phyloP scores from a whole-genome alignment of 2,888 invertebrate species.

The Pseudococcus jackbeardsleyi region DNA sequence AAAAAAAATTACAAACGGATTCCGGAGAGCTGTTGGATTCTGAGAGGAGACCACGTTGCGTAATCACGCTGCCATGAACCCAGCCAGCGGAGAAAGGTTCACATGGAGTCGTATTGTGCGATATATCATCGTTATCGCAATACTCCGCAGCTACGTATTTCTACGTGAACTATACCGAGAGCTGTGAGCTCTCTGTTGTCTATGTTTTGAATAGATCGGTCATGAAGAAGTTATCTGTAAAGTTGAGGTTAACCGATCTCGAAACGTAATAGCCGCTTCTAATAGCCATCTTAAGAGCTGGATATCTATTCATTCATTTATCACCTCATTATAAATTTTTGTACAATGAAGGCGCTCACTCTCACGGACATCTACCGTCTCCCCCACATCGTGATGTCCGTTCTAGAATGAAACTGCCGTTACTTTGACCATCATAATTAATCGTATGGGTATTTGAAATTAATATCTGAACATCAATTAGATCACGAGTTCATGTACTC shows the following conservation, averaged over 20 bases:
- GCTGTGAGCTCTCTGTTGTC: conserved; percentile 39
- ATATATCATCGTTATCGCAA: conserved; percentile 50
- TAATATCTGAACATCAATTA: conserved; percentile 47
- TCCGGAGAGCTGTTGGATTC: not conserved
- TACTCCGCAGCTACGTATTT: not conserved
- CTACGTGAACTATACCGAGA: not conserved
- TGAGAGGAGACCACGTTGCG: not conserved
- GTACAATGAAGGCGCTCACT: conserved; percentile 11
- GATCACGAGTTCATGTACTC: conserved; percentile 24
- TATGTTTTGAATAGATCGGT: conserved; percentile 52
- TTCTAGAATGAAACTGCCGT: conserved; percentile 7
- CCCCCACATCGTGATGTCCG: not conserved
- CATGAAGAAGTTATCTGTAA: conserved; percentile 46
- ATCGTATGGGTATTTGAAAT: conserved; percentile 39
- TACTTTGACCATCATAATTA: conserved; percentile 49
- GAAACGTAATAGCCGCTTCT: conserved; percentile 52
- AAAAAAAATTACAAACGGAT: not conserved
- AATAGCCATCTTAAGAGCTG: conserved; percentile 33
- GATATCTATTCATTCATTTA: conserved; percentile 54
- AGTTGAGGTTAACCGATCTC: conserved; percentile 53
- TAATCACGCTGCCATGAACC: conserved; percentile 26
- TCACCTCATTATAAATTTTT: conserved; percentile 47
- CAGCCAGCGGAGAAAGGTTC: conserved; percentile 29
- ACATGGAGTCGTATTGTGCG: conserved; percentile 49
- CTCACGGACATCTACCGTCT: not conserved